Evolutionary conservation across 2,113 vertebrate species (phyloP).

Genomic region (Macquaria australasica): DNA sequence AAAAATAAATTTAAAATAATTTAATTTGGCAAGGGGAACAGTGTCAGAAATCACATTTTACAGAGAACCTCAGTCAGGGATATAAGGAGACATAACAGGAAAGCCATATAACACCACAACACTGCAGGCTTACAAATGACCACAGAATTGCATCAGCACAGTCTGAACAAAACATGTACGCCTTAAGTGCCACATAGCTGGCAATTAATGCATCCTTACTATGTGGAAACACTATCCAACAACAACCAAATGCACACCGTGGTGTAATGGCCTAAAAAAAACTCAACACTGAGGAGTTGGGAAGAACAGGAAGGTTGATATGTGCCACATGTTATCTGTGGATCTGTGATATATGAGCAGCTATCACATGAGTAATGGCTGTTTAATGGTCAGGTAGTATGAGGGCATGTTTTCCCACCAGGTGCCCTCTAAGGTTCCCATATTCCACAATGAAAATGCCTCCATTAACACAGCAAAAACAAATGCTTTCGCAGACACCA

Average conservation of each 20-base stretch:
- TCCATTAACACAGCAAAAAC: slow-evolving; percentile 14
- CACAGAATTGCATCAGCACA: neutral
- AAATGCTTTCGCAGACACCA: slow-evolving; percentile 1
- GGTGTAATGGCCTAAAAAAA: neutral
- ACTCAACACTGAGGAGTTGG: neutral
- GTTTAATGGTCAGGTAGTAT: neutral
- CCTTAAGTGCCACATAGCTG: neutral
- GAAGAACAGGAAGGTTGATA: neutral
- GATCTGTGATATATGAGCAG: slow-evolving; percentile 11
- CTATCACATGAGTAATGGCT: slow-evolving; percentile 9
- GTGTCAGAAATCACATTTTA: neutral
- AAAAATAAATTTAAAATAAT: neutral
- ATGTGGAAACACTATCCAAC: neutral
- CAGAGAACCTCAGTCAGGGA: neutral
- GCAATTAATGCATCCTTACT: neutral
- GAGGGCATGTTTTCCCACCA: neutral
- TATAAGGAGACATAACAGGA: neutral
- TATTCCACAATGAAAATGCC: slow-evolving; percentile 14
- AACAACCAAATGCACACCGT: neutral
- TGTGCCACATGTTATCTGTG: slow-evolving; percentile 15
- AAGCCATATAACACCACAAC: neutral
- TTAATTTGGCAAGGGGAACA: neutral
- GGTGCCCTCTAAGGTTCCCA: slow-evolving; percentile 7
- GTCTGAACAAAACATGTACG: neutral
- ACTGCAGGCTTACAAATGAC: slow-evolving; percentile 3